A percentile compares a stretch with the other conserved stretches of the same genome.
Evolutionary conservation across 2,888 invertebrate species (phyloP).

Genomic region (Blera fallax): DNA sequence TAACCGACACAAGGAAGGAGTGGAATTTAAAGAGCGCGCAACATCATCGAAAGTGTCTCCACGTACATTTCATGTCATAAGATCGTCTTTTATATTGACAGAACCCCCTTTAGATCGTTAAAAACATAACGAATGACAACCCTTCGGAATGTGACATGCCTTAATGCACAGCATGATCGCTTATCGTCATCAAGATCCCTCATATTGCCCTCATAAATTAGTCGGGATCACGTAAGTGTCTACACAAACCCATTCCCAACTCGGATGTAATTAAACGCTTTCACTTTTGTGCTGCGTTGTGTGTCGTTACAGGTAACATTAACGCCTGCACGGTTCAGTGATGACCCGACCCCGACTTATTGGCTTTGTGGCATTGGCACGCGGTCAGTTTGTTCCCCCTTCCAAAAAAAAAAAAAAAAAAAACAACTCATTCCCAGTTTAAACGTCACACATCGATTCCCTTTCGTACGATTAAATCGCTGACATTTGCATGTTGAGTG

Average conservation of each 20-base stretch:
- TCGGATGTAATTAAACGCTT: constrained; percentile 23
- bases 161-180: background rate
- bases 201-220: constrained; percentile 45
- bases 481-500: constrained; percentile 22
- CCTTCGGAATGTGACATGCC: background rate
- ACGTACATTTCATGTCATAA: no score
- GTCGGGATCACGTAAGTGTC: constrained; percentile 15
- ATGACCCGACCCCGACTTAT: constrained; percentile 27
- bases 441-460: constrained; percentile 12
- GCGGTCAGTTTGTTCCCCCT: constrained; percentile 6
- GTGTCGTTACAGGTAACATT: constrained; percentile 50
- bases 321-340: constrained; percentile 62
- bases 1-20: no score
- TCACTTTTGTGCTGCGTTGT: constrained; percentile 34
- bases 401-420: background rate
- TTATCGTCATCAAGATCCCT: constrained; percentile 16
- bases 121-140: background rate
- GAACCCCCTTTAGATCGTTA: no score
- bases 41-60: no score
- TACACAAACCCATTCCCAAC: background rate
- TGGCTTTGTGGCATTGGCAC: constrained; percentile 37
- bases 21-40: no score
- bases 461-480: background rate
- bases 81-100: no score
- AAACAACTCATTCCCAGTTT: background rate